Evolutionary conservation across 2,888 invertebrate species (phyloP), one percentile per base, ranked within the genome.

Genomic region (Synanthedon tipuliformis): DNA sequence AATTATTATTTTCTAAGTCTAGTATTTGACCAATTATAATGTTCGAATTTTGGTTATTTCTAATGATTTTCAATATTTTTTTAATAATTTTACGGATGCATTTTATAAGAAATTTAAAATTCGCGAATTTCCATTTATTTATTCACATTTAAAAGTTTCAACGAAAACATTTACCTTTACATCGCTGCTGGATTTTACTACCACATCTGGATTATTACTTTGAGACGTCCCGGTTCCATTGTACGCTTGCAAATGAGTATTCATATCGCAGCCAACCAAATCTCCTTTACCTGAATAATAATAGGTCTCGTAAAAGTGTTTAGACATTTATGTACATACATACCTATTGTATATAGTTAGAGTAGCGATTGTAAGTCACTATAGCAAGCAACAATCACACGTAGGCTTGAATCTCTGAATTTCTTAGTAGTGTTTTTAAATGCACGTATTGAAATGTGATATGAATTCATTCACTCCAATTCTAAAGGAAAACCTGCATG

Each of bases 171-270:
- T 48, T 66, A 90, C 90, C 87, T 95, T 93, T 41, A 98, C 97
- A 76, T 98, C 97, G 79, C 96, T 96, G 81, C 95, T 95, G 51
- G 97, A 96, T 81, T 97, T 96, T 48, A 96, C 93, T 49, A 97
- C 92, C 41, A 94, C 93, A 72, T 96, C 95, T 23, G 89, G 87
- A 61, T 90, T 90, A 60, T 90, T 90, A 51, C 89, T 89, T 56
- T 90, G 90, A 12, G 88, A 88, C 57, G 89, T 83, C 40, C 91
- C 90, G 50, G 80, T 69, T 41, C 91, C 91, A 65, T 92, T 91
- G 66, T 85, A 86, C 53, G 89, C 89, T 66, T 92, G 92, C 65
- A 95, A 88, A 80, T 95, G 94, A 64, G 93, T 90, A 75, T 92
- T 94, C 76, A 96, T 95, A 81, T 96, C 96, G 73, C 95, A 95